A percentile compares a stretch with the other conserved stretches of the same genome.
These are phyloP conservation scores for Ophioninae sp. DNA, from an alignment of 2,888 invertebrate genomes.

Conservation along the genomic window DNA sequence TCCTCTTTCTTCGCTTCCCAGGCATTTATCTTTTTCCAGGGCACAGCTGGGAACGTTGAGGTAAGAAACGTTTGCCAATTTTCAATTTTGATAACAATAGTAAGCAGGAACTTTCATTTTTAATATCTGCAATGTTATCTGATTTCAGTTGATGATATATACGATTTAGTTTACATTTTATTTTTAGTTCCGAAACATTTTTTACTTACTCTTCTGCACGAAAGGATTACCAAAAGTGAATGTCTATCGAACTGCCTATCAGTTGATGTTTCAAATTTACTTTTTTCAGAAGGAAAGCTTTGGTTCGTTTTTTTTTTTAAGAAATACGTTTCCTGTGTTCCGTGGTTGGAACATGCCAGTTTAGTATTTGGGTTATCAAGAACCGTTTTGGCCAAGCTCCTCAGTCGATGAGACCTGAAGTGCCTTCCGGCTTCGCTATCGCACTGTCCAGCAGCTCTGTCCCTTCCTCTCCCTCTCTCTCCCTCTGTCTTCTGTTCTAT, in stretches of 20 bases:
- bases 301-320: not conserved
- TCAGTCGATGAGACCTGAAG: constrained; percentile 65
- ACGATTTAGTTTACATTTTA: not conserved
- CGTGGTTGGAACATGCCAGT: constrained; percentile 24
- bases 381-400: constrained; percentile 56
- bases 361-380: constrained; percentile 60
- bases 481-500: constrained; percentile 39
- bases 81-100: not conserved
- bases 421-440: constrained; percentile 72
- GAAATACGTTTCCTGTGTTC: not conserved
- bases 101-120: not conserved
- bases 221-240: not conserved
- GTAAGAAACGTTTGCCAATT: not conserved
- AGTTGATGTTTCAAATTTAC: not conserved
- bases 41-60: not conserved
- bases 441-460: constrained; percentile 75
- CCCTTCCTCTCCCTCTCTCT: constrained; percentile 55
- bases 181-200: not conserved
- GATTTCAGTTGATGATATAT: not conserved
- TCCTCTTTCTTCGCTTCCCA: not conserved
- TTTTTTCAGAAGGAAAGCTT: not conserved
- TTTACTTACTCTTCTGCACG: not conserved
- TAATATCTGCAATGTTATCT: not conserved
- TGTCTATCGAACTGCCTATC: not conserved
- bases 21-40: not conserved